Evolutionary conservation across 2,113 vertebrate species (phyloP), one percentile per base, ranked within the genome.

Genomic region (Mesocricetus auratus): DNA sequence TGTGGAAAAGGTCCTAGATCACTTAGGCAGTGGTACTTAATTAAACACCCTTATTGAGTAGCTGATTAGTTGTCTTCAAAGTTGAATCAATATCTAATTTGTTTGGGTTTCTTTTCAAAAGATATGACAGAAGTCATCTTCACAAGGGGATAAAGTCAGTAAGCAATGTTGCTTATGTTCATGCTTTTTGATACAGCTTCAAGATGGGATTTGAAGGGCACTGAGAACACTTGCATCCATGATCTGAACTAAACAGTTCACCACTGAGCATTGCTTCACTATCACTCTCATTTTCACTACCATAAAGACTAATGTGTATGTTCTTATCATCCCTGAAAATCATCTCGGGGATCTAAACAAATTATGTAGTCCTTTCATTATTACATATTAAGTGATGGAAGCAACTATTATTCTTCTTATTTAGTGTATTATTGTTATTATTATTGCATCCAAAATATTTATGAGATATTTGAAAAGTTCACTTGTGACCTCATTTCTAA

Each of bases 71-170:
- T 88, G 31, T n/a, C 56, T 85, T 90, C n/a, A 77, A 31, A 89
- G n/a, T 19, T 11, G 36, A 31, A 77, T 79, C 26, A 66, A 29
- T 78, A 50, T 0, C 53, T 36, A 79, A n/a, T 22, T 22, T 78
- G 56, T n/a, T 85, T 96, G 81, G 19, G 19, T 91, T 8, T 75
- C 68, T 75, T 96, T 26, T 56, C 78, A 91, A 97, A 81, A 78
- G 13, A 58, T 50, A 42, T 79, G 7, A 90, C 68, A 58, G 36
- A 93, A 85, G 53, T 6, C 47, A 79, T 90, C 42, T 78, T 95
- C 50, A 96, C 24, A 95, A 92, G 5, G 73, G 42, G 39, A 26
- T n/a, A 88, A 78, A 95, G 69, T 90, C 56, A 87, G 85, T 92
- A 89, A 94, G 7, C 47, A 88, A 31, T 66, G 17, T 50, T 60